Conservation (phyloP, 2,797 vertebrate genomes). For the Acanthurus leucopareius region DNA sequence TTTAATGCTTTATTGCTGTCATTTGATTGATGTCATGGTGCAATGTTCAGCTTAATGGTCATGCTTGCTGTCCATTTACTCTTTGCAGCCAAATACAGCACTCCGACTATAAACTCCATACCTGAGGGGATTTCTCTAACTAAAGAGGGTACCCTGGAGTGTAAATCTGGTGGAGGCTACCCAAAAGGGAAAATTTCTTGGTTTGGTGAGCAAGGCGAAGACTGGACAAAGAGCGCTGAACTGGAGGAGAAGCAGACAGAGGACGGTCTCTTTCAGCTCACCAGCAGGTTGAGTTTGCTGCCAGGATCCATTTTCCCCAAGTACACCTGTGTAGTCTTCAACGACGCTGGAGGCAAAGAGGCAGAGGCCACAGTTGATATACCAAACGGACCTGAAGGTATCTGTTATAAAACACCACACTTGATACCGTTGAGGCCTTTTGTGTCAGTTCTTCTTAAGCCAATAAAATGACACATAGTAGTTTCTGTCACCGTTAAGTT, state of each 20-base stretch:
- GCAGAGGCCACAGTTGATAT: rapidly evolving
- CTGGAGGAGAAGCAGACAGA: rapidly evolving
- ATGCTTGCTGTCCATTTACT: not conserved
- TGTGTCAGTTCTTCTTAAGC: not conserved
- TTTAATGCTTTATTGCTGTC: not conserved
- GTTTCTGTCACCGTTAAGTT: no score
- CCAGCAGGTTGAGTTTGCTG: conserved; percentile 62
- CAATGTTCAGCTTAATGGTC: not conserved
- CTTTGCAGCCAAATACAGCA: conserved; percentile 68
- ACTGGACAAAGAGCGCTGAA: not conserved
- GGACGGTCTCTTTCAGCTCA: conserved; percentile 58
- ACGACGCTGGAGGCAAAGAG: conserved; percentile 43
- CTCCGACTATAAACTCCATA: rapidly evolving
- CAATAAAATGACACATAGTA: no score
- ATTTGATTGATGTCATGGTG: not conserved
- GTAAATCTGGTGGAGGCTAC: conserved; percentile 68
- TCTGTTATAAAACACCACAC: not conserved
- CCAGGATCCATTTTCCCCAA: rapidly evolving
- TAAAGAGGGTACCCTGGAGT: conserved; percentile 50
- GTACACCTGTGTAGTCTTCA: conserved; percentile 73
- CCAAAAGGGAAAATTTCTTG: conserved; percentile 74
- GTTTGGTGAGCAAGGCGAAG: not conserved
- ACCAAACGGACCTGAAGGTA: rapidly evolving
- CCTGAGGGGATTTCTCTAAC: rapidly evolving
- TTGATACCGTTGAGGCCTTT: no score